Evolutionary conservation across 2,797 vertebrate genomes (phyloP).

Genomic region (Galago senegalensis): DNA sequence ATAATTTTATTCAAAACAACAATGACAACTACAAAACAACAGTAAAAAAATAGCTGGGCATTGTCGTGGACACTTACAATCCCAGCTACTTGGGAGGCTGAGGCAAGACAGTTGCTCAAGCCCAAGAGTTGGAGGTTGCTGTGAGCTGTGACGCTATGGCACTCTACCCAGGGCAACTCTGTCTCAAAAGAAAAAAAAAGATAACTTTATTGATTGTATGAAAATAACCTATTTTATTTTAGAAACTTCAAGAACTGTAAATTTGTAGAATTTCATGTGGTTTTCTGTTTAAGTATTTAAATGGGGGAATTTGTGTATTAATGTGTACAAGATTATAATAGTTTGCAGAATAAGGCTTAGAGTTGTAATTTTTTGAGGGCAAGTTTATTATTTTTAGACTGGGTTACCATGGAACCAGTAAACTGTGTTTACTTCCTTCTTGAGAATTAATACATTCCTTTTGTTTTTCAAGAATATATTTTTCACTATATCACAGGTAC

Average conservation of each 20-base stretch:
- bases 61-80: too few species aligned
- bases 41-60: too few species aligned
- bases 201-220: not conserved
- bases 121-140: too few species aligned
- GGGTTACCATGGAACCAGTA: slow-evolving; percentile 57
- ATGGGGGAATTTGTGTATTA: slow-evolving; percentile 12
- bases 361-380: slow-evolving; percentile 62
- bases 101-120: too few species aligned
- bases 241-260: slow-evolving; percentile 51
- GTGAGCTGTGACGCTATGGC: too few species aligned
- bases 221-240: slow-evolving; percentile 67
- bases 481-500: slow-evolving; percentile 29
- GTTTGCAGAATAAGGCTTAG: slow-evolving; percentile 66
- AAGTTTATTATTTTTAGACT: slow-evolving; percentile 74
- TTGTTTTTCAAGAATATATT: slow-evolving; percentile 77
- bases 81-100: too few species aligned
- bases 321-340: slow-evolving; percentile 58
- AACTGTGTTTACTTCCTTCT: slow-evolving; percentile 64
- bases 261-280: slow-evolving; percentile 35
- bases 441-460: slow-evolving; percentile 62
- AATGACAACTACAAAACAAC: too few species aligned
- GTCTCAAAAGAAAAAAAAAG: too few species aligned
- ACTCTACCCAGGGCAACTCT: too few species aligned
- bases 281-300: slow-evolving; percentile 69
- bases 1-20: not conserved